Base-by-base conservation (phyloP, 2,888 invertebrate genomes). In the Hypena proboscidalis region DNA sequence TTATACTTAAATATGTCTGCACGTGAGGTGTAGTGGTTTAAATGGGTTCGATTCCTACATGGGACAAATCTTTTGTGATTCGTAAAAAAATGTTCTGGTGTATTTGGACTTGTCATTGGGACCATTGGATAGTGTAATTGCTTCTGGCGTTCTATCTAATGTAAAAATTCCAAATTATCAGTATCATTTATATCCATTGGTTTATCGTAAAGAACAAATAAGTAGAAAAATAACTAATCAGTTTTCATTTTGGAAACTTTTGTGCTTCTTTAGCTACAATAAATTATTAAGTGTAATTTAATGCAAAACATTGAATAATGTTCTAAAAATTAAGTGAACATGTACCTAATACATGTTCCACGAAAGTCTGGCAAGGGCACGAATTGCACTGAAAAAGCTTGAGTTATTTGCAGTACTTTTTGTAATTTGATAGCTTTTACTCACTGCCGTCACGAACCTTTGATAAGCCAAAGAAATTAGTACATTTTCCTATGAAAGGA, bases 281-380 rank as follows among this genome's bases (percentile, higher is more conserved):
- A n/a, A 11, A 7, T 11, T 3, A 2, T 6, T 11, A 11, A 11
- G 3, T 7, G 11, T 25, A 15, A 31, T 8, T 8, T 4, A 2
- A 20, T 31, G 31, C 19, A 19, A 31, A 20, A 31, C 27, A 19
- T 19, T 45, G 29, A 42, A 33, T 25, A 40, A 38, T 30, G 11
- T 38, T 44, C 33, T 37, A 27, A 31, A 41, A 45, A 57, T 36
- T 36, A 48, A 47, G 21, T 31, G 8, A 34, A 15, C 42, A 43
- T 23, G 25, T 31, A 31, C 31, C 21, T 49, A 51, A 58, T 46
- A 45, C 22, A 42, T n/a, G 58, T 76, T 80, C 79, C 58, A 63
- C 56, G 80, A 79, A 78, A 67, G 74, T 78, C 75, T 77, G 58
- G 61, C 46, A 32, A 23, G 39, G 43, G 51, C 52, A 53, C 50